Conservation (phyloP, 2,113 vertebrate species). For the Vulpes vulpes region DNA sequence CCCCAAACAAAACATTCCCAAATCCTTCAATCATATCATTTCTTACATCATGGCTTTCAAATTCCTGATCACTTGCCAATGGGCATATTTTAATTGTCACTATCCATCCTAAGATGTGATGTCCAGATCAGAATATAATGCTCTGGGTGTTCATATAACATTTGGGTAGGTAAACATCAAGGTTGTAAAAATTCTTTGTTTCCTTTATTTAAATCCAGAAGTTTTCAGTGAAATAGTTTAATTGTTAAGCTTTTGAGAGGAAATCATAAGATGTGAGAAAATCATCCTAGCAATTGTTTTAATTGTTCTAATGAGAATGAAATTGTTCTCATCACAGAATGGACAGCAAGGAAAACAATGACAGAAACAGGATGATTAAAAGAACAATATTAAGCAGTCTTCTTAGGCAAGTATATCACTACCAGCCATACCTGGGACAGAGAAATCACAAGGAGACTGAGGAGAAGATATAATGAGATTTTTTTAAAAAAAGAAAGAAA, state of each 20-base stretch:
- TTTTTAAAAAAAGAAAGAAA: not conserved
- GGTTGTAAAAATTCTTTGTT: not conserved
- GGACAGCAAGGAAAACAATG: not conserved
- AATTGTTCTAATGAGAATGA: not conserved
- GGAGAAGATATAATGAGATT: not conserved
- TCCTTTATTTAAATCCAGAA: not conserved
- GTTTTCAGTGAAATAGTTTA: not conserved
- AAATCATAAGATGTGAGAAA: conserved; percentile 7
- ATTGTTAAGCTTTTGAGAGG: not conserved
- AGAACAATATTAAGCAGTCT: not conserved
- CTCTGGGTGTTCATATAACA: not conserved
- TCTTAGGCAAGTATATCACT: not conserved
- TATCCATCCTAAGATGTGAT: not conserved
- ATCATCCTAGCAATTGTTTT: not conserved
- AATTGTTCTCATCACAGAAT: not conserved
- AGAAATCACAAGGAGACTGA: not conserved
- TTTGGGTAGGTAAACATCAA: not conserved
- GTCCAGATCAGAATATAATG: not conserved
- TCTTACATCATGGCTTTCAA: not conserved
- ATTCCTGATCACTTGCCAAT: not conserved
- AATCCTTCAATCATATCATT: not conserved
- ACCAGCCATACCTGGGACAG: not conserved
- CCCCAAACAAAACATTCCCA: not conserved
- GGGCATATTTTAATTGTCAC: not conserved
- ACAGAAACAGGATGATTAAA: not conserved